phyloP scores from a whole-genome alignment of 2,888 invertebrate species.

The Lysandra bellargus region DNA sequence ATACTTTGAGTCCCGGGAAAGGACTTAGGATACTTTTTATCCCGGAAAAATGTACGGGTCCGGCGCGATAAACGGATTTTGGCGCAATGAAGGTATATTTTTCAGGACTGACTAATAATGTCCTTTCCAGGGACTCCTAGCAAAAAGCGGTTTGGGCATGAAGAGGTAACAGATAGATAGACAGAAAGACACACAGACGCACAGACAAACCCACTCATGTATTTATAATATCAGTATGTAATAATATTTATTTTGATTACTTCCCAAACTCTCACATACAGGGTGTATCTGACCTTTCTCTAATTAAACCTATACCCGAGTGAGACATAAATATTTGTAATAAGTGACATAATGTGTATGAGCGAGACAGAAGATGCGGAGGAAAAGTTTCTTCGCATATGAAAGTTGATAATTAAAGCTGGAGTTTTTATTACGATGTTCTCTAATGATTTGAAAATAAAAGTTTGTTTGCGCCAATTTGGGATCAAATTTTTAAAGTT shows the following conservation, averaged over 20 bases:
- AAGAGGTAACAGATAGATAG: too few relatives aligned
- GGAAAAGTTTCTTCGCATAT: background rate
- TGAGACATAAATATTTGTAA: background rate
- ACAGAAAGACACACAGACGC: too few relatives aligned
- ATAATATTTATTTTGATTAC: background rate
- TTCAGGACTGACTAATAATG: too few relatives aligned
- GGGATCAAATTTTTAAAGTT: background rate
- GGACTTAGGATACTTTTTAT: too few relatives aligned
- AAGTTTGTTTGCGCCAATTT: background rate
- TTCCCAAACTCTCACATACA: background rate
- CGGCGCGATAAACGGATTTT: too few relatives aligned
- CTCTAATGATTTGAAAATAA: background rate
- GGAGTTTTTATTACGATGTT: background rate
- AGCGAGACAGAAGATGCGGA: background rate
- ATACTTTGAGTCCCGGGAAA: too few relatives aligned
- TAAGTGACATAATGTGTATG: background rate
- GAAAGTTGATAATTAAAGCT: background rate
- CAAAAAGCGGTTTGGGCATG: too few relatives aligned
- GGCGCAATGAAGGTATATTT: too few relatives aligned
- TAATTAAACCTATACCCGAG: constrained; percentile 2
- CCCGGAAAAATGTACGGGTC: too few relatives aligned
- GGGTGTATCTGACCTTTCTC: background rate
- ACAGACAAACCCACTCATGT: background rate
- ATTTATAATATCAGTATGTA: background rate
- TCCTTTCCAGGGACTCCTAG: too few relatives aligned